Conservation (phyloP, 2,797 vertebrate genomes). For the Siniperca undulata region DNA sequence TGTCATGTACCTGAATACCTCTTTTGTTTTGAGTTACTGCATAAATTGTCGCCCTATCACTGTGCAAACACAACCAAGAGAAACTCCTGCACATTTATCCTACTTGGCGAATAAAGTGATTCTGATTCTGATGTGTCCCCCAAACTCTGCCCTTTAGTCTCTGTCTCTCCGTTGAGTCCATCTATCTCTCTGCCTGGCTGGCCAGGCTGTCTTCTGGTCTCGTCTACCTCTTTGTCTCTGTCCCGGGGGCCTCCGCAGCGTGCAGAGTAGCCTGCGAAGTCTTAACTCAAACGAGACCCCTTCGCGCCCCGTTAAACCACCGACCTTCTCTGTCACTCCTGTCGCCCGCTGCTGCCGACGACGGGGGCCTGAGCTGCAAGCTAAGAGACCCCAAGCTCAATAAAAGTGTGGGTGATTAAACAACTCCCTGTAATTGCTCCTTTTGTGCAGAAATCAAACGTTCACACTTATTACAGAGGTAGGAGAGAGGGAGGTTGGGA, state of each 20-base stretch:
- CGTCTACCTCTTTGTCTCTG: conserved; percentile 75
- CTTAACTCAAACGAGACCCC: conserved; percentile 81
- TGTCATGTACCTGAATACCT: conserved; percentile 30
- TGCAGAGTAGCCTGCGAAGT: conserved; percentile 70
- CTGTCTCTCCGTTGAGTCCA: conserved; percentile 64
- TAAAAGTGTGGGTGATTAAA: conserved; percentile 86
- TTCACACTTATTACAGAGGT: conserved; percentile 76
- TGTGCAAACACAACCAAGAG: conserved; percentile 24
- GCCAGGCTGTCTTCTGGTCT: conserved; percentile 68
- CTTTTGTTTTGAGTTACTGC: conserved; percentile 51
- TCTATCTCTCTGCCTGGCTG: conserved; percentile 75
- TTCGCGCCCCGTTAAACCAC: conserved; percentile 81
- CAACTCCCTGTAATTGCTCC: conserved; percentile 85
- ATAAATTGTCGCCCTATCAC: conserved; percentile 19
- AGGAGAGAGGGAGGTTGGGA: conserved; percentile 55
- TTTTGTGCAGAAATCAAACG: conserved; percentile 83
- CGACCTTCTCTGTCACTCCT: conserved; percentile 85
- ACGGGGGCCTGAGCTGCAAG: conserved; percentile 81
- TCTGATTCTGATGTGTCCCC: conserved; percentile 64
- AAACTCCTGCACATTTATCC: conserved; percentile 56
- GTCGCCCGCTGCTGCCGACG: conserved; percentile 66
- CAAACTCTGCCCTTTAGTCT: conserved; percentile 69
- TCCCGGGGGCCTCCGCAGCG: conserved; percentile 69
- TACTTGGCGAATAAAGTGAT: conserved; percentile 60
- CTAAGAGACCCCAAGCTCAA: conserved; percentile 81